A percentile compares a stretch with the other conserved stretches of the same genome.
Evolutionary conservation across 2,113 vertebrate genomes (phyloP).

Genomic region (Tychaedon coryphoeus): DNA sequence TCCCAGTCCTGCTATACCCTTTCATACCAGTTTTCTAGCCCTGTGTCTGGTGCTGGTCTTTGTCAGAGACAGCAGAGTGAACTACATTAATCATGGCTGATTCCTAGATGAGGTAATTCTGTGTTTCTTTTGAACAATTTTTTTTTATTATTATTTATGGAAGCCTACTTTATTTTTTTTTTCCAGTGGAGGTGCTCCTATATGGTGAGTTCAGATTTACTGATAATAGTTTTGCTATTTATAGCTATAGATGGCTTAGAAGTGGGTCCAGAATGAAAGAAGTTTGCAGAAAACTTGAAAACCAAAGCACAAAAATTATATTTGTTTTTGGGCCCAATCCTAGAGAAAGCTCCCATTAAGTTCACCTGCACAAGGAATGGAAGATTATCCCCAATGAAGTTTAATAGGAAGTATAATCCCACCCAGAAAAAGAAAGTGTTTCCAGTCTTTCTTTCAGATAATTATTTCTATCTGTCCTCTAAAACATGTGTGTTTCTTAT

Average conservation of each 20-base stretch:
- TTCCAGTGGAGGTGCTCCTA: not conserved
- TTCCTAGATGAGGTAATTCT: not conserved
- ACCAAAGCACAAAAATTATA: not conserved
- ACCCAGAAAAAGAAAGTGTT: slow-evolving; percentile 57
- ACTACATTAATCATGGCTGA: not conserved
- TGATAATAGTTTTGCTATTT: not conserved
- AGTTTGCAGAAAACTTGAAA: not conserved
- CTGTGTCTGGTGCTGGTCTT: not conserved
- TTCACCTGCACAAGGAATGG: not conserved
- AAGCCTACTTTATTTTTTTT: not conserved
- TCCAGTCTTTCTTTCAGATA: slow-evolving; percentile 44
- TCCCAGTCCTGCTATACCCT: not conserved
- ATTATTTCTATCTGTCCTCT: slow-evolving; percentile 54
- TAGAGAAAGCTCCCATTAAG: not conserved
- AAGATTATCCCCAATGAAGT: not conserved
- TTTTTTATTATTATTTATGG: not conserved
- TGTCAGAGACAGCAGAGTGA: not conserved
- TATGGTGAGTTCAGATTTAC: not conserved
- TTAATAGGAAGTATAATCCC: not conserved
- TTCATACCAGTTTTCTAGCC: not conserved
- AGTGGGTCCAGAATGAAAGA: not conserved
- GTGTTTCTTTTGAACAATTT: not conserved
- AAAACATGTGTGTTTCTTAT: slow-evolving; percentile 61
- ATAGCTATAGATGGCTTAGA: not conserved
- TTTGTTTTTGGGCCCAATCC: not conserved